Conservation (phyloP, 1,140 invertebrate genomes). For the Ctenoplectra terminalis region DNA sequence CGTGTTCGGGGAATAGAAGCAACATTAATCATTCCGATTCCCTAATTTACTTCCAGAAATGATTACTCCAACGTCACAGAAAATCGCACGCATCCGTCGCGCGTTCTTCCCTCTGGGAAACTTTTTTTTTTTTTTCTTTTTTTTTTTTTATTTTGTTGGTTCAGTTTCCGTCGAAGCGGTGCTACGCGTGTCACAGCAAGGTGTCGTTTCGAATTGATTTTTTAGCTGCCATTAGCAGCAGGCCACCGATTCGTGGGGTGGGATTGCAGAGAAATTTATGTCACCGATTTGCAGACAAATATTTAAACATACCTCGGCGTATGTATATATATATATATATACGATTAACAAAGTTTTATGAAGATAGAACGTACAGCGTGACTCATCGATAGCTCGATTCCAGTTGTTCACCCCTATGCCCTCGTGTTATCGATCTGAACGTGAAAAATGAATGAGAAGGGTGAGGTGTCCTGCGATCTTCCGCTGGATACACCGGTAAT, state of each 20-base stretch:
- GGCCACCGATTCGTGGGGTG: not conserved
- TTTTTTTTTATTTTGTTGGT: not conserved
- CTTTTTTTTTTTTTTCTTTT: not conserved
- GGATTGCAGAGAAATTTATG: not conserved
- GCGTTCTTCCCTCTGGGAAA: no score
- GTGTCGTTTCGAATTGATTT: constrained; percentile 17
- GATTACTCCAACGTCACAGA: not conserved
- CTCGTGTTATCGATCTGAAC: not conserved
- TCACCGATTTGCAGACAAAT: not conserved
- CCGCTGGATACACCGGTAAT: not conserved
- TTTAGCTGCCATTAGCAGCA: constrained; percentile 10
- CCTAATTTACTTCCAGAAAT: constrained; percentile 1
- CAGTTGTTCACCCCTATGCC: no score
- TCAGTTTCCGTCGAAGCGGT: not conserved
- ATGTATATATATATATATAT: not conserved
- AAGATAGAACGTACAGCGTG: no score
- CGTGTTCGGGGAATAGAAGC: no score
- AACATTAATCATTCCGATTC: not conserved
- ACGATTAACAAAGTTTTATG: not conserved
- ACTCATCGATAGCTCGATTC: not conserved
- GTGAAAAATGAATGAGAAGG: not conserved
- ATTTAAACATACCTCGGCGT: not conserved
- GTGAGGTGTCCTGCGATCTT: not conserved
- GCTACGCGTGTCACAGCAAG: no score
- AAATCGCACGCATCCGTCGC: not conserved